Evolutionary conservation across 2,113 vertebrate species (phyloP).

Genomic region (Phalacrocorax brasilianus): DNA sequence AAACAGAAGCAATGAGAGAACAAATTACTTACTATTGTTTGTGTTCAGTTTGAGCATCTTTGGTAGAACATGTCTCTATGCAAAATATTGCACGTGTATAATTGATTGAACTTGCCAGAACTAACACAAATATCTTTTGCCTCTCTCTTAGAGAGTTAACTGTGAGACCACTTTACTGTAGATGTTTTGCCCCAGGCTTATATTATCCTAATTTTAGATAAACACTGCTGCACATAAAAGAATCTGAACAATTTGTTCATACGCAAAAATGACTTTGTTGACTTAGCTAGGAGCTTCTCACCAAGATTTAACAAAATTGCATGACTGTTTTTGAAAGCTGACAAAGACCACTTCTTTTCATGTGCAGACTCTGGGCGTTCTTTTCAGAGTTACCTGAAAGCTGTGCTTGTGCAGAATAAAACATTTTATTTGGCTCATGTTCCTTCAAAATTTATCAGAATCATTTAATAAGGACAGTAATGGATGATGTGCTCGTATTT

Average conservation of each 20-base stretch:
- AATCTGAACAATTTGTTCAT: constrained; percentile 40
- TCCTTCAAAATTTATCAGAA: constrained; percentile 36
- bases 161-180: neutral
- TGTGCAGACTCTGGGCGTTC: neutral
- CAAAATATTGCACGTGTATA: neutral
- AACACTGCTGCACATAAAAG: constrained; percentile 31
- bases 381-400: neutral
- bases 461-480: constrained; percentile 36
- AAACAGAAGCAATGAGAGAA: neutral
- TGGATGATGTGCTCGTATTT: constrained; percentile 6
- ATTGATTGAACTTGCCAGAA: constrained; percentile 22
- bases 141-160: constrained; percentile 28
- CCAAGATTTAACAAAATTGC: neutral
- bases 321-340: constrained; percentile 21
- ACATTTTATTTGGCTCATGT: constrained; percentile 26
- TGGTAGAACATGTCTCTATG: neutral
- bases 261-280: neutral
- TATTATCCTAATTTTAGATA: constrained; percentile 52
- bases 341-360: constrained; percentile 32
- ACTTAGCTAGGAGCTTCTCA: constrained; percentile 30
- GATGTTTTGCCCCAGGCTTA: constrained; percentile 23
- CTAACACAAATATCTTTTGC: constrained; percentile 34
- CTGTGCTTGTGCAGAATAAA: constrained; percentile 8
- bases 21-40: neutral
- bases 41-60: neutral